Base-by-base conservation (phyloP, 2,888 invertebrate species). In the Isoperla grammatica region DNA sequence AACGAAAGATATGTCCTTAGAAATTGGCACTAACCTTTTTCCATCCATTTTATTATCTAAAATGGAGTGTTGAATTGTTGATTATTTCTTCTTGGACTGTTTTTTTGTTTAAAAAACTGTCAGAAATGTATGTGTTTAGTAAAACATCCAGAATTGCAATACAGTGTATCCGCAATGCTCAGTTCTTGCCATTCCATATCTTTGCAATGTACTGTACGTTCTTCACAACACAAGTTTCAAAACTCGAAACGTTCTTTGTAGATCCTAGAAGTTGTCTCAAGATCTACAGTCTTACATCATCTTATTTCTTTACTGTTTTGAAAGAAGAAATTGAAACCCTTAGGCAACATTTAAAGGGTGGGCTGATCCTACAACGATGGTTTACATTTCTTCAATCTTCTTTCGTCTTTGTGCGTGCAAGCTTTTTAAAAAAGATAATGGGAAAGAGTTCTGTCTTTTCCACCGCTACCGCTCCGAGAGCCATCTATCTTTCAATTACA, bases 361-460 rank as follows among this genome's bases (percentile, higher is more conserved):
- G 13, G 20, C 12, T 15, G 23, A 22, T 11, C 53, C 53, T 12
- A 29, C 13, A 13, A 29, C 35, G 46, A 46, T 45, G 56, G 56
- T 56, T 56, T 45, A 56, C 35, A 56, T 56, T 55, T 43, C 56
- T 56, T 46, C 56, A 56, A 56, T 56, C 56, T 56, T 56, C 56
- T 43, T 56, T 46, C 56, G 45, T 43, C 56, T 56, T 56, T 56
- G 56, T 43, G 20, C 54, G n/a, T 2, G 42, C 39, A 37, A 42
- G 43, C 29, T 35, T 23, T 43, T 11, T 20, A 22, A 15, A 45
- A 56, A 56, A 56, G 43, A 56, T 56, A 56, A 56, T 56, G 56
- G 56, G 40, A 56, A 39, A 56, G 43, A 56, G 56, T 56, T 22
- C 56, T 55, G 39, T 45, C 45, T n/a, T 45, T 49, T 40, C 29